Evolutionary conservation across 1,140 invertebrate species (phyloP).

Genomic region (Eurosta solidaginis): DNA sequence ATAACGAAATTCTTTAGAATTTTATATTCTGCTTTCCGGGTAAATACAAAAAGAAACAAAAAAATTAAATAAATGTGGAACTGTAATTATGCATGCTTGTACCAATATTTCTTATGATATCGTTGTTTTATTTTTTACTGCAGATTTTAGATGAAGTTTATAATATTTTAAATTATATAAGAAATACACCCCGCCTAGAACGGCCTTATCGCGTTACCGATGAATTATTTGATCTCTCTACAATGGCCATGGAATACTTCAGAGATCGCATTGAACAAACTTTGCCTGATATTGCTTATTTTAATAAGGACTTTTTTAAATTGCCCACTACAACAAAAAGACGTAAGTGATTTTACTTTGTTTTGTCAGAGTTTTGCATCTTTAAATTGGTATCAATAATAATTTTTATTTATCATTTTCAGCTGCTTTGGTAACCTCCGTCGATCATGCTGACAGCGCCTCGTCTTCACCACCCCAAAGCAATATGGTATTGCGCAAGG

Average conservation of each 20-base stretch:
- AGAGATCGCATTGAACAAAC: constrained; percentile 87
- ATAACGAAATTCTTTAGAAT: no score
- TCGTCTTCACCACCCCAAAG: constrained; percentile 72
- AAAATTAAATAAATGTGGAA: no score
- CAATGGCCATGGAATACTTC: constrained; percentile 93
- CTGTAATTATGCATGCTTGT: no score
- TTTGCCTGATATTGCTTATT: constrained; percentile 84
- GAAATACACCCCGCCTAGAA: constrained; percentile 78
- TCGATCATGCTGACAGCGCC: constrained; percentile 62
- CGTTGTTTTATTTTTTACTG: background rate
- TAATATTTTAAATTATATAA: constrained; percentile 80
- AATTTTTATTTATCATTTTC: background rate
- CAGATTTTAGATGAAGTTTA: constrained; percentile 76
- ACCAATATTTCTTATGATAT: background rate
- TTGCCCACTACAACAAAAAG: constrained; percentile 51
- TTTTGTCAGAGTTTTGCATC: no score
- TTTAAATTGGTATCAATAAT: no score
- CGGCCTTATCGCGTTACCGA: constrained; percentile 87
- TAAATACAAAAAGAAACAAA: no score
- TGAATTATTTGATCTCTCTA: constrained; percentile 88
- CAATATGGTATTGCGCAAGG: constrained; percentile 81
- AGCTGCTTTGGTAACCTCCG: constrained; percentile 48
- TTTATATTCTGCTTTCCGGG: no score
- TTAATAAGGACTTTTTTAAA: constrained; percentile 74
- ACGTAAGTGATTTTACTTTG: no score